Base-by-base conservation (phyloP, 2,888 invertebrate species). In the Lasioglossum oenotherae region DNA sequence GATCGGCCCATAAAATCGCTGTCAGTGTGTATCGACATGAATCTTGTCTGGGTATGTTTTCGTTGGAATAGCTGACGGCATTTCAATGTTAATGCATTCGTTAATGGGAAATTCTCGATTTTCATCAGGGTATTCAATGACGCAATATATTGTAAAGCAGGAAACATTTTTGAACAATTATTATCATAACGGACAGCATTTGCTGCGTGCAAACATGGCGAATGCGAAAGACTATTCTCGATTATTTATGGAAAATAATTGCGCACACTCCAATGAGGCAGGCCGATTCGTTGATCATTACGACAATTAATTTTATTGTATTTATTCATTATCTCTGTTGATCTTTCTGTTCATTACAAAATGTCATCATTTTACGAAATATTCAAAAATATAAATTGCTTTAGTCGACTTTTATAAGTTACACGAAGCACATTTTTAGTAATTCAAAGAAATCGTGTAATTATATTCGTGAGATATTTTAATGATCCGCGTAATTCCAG, bases 61-160 rank as follows among this genome's bases (percentile, higher is more conserved):
- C 49, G 41, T 46, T 71, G 57, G 31, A 75, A 82, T 80, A 38
- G 69, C n/a, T 57, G 31, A 27, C 16, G 53, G 71, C 53, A 35
- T 71, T 80, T 27, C 53, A 74, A 38, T 82, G 71, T 60, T 71
- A 60, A 82, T 74, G 27, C 44, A n/a, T 23, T n/a, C 46, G 46
- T 74, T n/a, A n/a, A 60, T 74, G 44, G n/a, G 23, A 69, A 44
- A 71, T 71, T 82, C 80, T 60, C 67, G 38, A 81, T 75, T 82
- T 71, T 35, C 80, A 60, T 80, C 60, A n/a, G n/a, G 2, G 16
- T 0, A 12, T 16, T 64, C 14, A 67, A 57, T 12, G 53, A 8
- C 31, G 16, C 31, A 74, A 46, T 41, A 41, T 6, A 10, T 16
- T 8, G 49, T 31, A 1, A 14, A 5, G 16, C 41, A 31, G n/a